Base-by-base conservation (phyloP, 2,113 vertebrate genomes). In the Hippocampus abdominalis region DNA sequence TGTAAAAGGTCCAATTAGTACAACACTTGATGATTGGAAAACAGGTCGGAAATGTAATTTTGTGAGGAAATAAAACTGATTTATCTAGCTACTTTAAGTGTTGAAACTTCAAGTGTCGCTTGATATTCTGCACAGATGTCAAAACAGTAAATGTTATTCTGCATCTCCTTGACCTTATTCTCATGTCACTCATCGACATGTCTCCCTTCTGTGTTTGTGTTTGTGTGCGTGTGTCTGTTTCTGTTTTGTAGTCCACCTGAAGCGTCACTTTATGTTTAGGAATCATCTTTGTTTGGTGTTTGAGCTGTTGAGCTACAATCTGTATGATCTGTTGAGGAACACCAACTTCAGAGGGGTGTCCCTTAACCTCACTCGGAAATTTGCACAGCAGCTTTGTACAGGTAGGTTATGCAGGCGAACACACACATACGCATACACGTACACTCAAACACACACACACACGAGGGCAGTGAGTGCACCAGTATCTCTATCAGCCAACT, bases 211-310 rank as follows among this genome's bases (percentile, higher is more conserved):
- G 27, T 60, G 27, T 60, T 59, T 59, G 23, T 68, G 67, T 82
- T 6, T 81, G 42, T 70, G 12, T 63, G 44, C 63, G 39, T 60
- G 39, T 40, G 49, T 57, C 32, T 68, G 51, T 56, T 11, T 40
- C 5, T 27, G 61, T 10, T 66, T 27, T 49, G 11, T 84, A 97
- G 95, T 97, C 80, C 95, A 97, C 92, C 90, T 97, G 88, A 97
- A 97, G 89, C 94, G 95, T 75, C 96, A 97, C 92, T 97, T 97
- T 94, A 96, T 97, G 95, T 97, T 97, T 92, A 94, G 96, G 84
- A 97, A 96, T 91, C 96, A 97, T 90, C 93, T 97, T 82, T 97
- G 96, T 93, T 92, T 96, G 94, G 96, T 96, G 82, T 97, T 97
- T 73, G 96, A 97, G 92, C 92, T 97, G 81, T 92, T 97, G 74